phyloP scores from a whole-genome alignment of 2,888 invertebrate species.

The Drosophila seclusa region DNA sequence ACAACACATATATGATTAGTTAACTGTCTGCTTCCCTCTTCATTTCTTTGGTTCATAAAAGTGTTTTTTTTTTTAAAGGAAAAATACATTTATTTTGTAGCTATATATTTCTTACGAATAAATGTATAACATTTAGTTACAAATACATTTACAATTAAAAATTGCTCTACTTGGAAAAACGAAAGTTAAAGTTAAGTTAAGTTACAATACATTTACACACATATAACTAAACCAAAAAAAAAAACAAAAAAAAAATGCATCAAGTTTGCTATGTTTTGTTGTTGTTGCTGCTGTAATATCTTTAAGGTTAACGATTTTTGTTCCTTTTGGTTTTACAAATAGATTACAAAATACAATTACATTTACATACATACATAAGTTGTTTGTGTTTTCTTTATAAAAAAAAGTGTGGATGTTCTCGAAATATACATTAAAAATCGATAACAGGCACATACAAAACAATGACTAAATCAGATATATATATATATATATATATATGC shows the following conservation, averaged over 20 bases:
- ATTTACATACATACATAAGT: slow-evolving; percentile 59
- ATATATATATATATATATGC: slow-evolving; percentile 14
- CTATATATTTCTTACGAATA: slow-evolving; percentile 74
- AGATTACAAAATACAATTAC: slow-evolving; percentile 54
- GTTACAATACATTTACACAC: slow-evolving; percentile 34
- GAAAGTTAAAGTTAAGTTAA: slow-evolving; percentile 59
- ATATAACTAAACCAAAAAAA: slow-evolving; percentile 20
- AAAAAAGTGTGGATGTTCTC: slow-evolving; percentile 52
- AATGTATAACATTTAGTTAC: slow-evolving; percentile 81
- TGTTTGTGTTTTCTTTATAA: background rate
- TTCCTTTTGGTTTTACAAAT: slow-evolving; percentile 30
- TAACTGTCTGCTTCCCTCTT: background rate
- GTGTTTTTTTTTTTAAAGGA: slow-evolving; percentile 65
- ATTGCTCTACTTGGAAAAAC: slow-evolving; percentile 73
- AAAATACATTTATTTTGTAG: slow-evolving; percentile 82
- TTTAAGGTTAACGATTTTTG: slow-evolving; percentile 25
- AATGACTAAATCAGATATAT: slow-evolving; percentile 74
- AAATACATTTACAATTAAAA: slow-evolving; percentile 79
- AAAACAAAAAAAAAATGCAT: slow-evolving; percentile 13
- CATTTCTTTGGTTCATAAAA: background rate
- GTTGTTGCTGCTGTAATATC: slow-evolving; percentile 41
- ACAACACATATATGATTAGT: background rate
- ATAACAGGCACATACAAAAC: slow-evolving; percentile 79
- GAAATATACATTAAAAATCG: slow-evolving; percentile 74
- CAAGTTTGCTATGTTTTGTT: slow-evolving; percentile 18